Base-by-base conservation (phyloP, 2,888 invertebrate species). In the Geotrupes spiniger region DNA sequence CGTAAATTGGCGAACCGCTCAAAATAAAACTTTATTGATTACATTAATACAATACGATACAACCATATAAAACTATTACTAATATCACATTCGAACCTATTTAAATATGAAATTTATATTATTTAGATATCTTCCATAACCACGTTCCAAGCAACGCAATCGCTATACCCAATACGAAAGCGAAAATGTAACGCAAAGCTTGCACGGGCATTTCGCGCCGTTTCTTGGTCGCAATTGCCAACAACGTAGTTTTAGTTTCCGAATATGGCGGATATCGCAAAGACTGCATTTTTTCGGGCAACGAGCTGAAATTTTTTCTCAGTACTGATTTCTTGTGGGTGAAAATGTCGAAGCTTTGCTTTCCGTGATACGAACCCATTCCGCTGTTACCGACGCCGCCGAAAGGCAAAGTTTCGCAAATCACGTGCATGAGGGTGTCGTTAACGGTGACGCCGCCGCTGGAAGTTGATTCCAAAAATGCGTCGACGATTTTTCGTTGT, bases 311-410 rank as follows among this genome's bases (percentile, higher is more conserved):
- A 69, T 82, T 77, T 69, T 86, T 86, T 56, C 83, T 78, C 16
- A 92, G 76, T 52, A 87, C 85, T 43, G 88, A 83, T 72, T 95
- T 94, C 66, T 88, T 85, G 73, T 99, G 98, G 0, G 89, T 86
- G 74, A 99, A 99, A 0, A 94, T 92, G 59, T 97, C 92, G 64
- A 91, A 97, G 0, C 90, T 85, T 53, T 79, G 76, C 72, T 87
- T 87, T 42, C 99, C 98, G 74, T 98, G 97, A 74, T 98, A 98
- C 1, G 82, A 76, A 25, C 96, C 96, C 76, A 95, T 91, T 33
- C 99, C 99, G 67, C 96, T 96, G 62, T 77, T 72, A 1, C 99
- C 99, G 41, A 99, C 92, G 4, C 99, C 99, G 39, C 99, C 99
- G 72, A 99, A 99, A 1, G 99, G 98, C 53, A 99, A 74, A 10